Evolutionary conservation across 2,797 vertebrate genomes (phyloP).

Genomic region (Oophaga sylvatica): DNA sequence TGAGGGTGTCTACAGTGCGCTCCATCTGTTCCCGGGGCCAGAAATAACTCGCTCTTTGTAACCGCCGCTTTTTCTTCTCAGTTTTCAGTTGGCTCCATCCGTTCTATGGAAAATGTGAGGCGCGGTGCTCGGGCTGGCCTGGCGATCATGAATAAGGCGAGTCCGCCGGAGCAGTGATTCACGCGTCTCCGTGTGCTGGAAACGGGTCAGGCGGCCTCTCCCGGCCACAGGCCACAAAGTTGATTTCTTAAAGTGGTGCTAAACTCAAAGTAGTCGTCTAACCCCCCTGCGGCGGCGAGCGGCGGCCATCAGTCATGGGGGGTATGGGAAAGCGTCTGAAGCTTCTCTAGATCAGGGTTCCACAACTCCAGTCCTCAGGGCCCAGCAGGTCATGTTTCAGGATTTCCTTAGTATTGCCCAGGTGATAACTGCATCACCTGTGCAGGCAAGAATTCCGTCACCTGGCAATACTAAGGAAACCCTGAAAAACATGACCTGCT

Average conservation of each 20-base stretch:
- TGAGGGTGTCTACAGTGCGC: not conserved
- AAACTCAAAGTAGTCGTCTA: not conserved
- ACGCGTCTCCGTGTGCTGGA: not conserved
- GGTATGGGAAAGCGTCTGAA: not conserved
- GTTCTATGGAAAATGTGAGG: conserved; percentile 33
- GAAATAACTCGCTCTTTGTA: not conserved
- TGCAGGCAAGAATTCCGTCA: no score
- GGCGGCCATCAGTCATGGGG: not conserved
- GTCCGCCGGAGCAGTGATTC: conserved; percentile 49
- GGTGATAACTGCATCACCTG: no score
- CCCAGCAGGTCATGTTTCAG: no score
- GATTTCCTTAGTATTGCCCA: no score
- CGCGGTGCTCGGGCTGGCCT: conserved; percentile 2
- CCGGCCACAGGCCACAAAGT: not conserved
- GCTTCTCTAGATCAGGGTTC: no score
- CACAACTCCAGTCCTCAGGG: no score
- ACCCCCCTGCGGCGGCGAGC: not conserved
- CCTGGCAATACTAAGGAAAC: no score
- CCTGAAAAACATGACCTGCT: no score
- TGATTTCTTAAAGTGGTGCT: not conserved
- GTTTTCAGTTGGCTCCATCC: not conserved
- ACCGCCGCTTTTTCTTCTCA: not conserved
- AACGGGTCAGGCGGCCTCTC: not conserved
- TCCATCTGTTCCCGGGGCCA: conserved; percentile 3
- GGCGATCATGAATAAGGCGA: not conserved